Conservation (phyloP, 2,888 invertebrate species). For the Melanotus villosus region DNA sequence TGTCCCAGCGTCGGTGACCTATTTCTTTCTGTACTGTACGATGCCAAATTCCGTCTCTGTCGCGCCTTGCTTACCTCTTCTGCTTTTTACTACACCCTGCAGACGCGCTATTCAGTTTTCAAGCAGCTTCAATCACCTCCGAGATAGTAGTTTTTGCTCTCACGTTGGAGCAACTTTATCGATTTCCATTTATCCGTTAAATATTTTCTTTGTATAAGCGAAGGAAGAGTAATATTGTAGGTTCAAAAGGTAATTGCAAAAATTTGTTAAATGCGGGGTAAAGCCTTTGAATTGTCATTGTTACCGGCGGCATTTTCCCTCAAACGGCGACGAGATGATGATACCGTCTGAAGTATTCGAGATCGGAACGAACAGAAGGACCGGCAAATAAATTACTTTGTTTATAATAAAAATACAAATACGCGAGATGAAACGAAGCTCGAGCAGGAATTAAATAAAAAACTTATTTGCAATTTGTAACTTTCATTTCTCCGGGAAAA, state of each 20-base stretch:
- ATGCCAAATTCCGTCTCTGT: conserved; percentile 41
- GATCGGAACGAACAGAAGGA: not conserved
- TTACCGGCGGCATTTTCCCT: not conserved
- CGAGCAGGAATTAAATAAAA: conserved; percentile 44
- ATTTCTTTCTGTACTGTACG: conserved; percentile 42
- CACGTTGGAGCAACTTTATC: conserved; percentile 29
- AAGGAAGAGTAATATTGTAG: conserved; percentile 18
- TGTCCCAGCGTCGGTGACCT: conserved; percentile 51
- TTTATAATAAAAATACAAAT: conserved; percentile 34
- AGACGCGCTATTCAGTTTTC: conserved; percentile 42
- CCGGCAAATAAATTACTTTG: conserved; percentile 34
- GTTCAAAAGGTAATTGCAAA: conserved; percentile 28
- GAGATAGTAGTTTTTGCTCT: conserved; percentile 38
- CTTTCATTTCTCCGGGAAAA: conserved; percentile 44
- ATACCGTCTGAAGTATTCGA: conserved; percentile 1
- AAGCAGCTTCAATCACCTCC: conserved; percentile 45
- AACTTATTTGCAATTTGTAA: conserved; percentile 47
- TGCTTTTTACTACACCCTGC: conserved; percentile 41
- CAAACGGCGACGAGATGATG: not conserved
- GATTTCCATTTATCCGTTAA: conserved; percentile 45
- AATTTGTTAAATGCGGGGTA: conserved; percentile 15
- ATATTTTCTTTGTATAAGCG: conserved; percentile 38
- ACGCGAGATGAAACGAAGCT: conserved; percentile 40
- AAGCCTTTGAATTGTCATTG: conserved; percentile 12
- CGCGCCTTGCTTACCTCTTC: conserved; percentile 19